Evolutionary conservation across 2,113 vertebrate genomes (phyloP).

Genomic region (Cochlearius cochlearius): DNA sequence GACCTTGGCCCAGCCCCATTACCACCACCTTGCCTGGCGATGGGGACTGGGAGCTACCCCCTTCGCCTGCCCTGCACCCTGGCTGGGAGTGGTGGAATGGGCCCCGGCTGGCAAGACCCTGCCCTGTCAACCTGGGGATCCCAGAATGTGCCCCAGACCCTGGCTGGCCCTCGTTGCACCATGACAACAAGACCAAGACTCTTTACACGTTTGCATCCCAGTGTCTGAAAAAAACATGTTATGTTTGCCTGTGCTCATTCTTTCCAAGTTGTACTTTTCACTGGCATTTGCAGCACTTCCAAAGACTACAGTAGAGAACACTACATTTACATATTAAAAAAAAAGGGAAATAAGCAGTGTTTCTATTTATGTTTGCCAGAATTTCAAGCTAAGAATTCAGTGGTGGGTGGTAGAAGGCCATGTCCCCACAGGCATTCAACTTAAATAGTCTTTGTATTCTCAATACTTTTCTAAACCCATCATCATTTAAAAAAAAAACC

Average conservation of each 20-base stretch:
- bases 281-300: neutral
- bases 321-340: neutral
- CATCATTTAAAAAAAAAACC: too few species aligned
- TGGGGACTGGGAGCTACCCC: neutral
- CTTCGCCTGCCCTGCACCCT: neutral
- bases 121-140: neutral
- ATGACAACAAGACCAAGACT: neutral
- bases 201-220: neutral
- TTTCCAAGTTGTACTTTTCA: neutral
- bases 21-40: neutral
- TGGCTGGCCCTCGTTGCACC: neutral
- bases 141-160: too few species aligned
- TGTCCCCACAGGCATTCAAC: neutral
- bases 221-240: neutral
- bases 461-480: neutral
- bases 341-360: neutral
- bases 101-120: fast-evolving
- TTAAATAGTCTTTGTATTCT: neutral
- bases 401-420: neutral
- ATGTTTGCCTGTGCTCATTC: neutral
- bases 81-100: fast-evolving
- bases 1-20: neutral
- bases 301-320: neutral
- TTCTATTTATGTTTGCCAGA: neutral
- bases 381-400: neutral